Percentiles rank a stretch among this genome's conserved stretches.
These are phyloP conservation scores for Escarpia spicata DNA, from an alignment of 2,888 invertebrate genomes.

Conservation along the genomic window DNA sequence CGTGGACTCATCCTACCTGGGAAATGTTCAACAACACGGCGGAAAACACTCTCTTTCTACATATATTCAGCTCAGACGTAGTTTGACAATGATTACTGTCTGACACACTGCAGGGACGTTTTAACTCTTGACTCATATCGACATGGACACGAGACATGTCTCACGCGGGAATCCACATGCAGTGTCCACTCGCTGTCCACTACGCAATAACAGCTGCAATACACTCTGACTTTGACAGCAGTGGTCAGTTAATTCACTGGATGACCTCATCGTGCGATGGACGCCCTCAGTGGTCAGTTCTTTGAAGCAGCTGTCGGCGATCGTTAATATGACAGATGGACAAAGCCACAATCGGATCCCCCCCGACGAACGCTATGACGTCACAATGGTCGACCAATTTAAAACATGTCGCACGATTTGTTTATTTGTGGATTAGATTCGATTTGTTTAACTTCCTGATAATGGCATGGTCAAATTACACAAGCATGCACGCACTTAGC, in stretches of 20 bases:
- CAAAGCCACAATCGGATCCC: background rate
- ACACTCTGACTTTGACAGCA: background rate
- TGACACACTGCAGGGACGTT: background rate
- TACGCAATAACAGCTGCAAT: background rate
- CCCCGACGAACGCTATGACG: background rate
- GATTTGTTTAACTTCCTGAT: background rate
- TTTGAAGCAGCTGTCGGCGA: background rate
- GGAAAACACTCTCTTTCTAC: background rate
- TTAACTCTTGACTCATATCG: background rate
- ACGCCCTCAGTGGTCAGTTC: background rate
- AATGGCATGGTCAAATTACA: background rate
- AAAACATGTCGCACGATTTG: background rate
- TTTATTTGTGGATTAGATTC: background rate
- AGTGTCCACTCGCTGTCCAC: background rate
- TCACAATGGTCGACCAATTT: background rate
- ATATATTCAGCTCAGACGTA: background rate
- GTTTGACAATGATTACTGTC: background rate
- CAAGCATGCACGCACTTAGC: background rate
- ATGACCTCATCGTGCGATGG: background rate
- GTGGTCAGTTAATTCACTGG: constrained; percentile 3
- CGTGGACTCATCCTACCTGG: too few species aligned
- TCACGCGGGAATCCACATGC: background rate
- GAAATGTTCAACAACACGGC: background rate
- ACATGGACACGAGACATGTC: background rate
- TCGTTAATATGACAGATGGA: background rate